Evolutionary conservation across 2,113 vertebrate genomes (phyloP), one percentile per base, ranked within the genome.

Genomic region (Piaya cayana): DNA sequence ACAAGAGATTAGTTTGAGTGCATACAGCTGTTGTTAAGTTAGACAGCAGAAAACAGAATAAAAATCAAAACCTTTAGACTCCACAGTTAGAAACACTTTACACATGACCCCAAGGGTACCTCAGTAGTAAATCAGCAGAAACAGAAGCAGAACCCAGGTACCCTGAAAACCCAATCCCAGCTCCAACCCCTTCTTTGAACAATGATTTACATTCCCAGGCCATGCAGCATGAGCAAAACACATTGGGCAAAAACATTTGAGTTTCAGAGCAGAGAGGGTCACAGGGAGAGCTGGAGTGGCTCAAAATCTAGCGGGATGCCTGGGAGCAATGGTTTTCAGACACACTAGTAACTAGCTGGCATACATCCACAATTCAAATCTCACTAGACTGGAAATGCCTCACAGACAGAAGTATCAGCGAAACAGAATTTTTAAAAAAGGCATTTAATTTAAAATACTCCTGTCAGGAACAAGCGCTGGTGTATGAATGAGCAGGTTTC

Each of bases 361-460:
- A 94, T 60, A 88, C 56, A 85, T 95, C 93, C 93, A 95, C 79
- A 75, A 81, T 78, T 94, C 65, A 79, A 96, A 93, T 96, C 92
- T 91, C 94, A 92, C 89, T 82, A 92, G 94, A 96, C 93, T 95
- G 92, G 94, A 96, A 95, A 94, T 62, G 88, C 80, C 74, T 92
- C 94, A 92, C 94, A 95, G 94, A 92, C 92, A 95, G 81, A 92
- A 93, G 78, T 93, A 96, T 94, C 86, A 94, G 95, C 95, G 96
- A 95, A 93, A 96, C 22, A 84, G 89, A 90, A 74, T 86, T 62
- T 69, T 82, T 2, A 2, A 30, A 55, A 72, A 86, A 91, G 55
- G 87, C 71, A 80, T 53, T 95, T 91, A n/a, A 42, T 67, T 80
- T 82, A 67, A 86, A 67, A 71, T 34, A 63, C 14, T 92, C 52